Base-by-base conservation (phyloP, 2,888 invertebrate genomes). In the Euclidia mi region DNA sequence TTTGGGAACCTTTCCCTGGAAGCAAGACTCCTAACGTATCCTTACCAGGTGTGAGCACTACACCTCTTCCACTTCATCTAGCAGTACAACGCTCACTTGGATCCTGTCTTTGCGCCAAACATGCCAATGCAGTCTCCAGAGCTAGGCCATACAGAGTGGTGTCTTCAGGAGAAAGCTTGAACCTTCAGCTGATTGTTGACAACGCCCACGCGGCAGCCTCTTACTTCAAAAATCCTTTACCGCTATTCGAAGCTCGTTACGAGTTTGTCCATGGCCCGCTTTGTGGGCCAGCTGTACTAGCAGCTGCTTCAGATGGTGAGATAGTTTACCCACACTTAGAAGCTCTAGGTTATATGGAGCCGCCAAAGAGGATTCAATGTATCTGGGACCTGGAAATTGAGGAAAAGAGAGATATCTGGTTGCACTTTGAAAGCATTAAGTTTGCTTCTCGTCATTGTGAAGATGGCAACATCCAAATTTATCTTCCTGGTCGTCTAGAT, bases 261-360 rank as follows among this genome's bases (percentile, higher is more conserved):
- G 98, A 98, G 83, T 98, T 98, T 80, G 97, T 98, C 0, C 98
- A 98, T 75, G 98, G 98, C 0, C 98, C 98, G 0, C 91, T 98
- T 0, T 98, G 98, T 81, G 98, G 98, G 0, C 98, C 98, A 0
- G 96, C 98, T 0, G 96, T 97, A 2, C 89, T 98, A 41, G 96
- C 97, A 4, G 97, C 98, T 0, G 96, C 96, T 0, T 96, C 97
- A 0, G 98, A 98, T 76, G 98, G 98, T 0, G 97, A 98, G 86
- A 96, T 98, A n/a, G 96, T 97, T 20, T 98, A 98, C 80, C 98
- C 98, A 0, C 97, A 97, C 80, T 96, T 97, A 83, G 98, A 98
- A 85, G 97, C 98, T 0, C 92, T 98, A 42, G 95, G 96, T 1
- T 96, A 95, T 65, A 95, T 96, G 4, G 96, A 96, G 82, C 96